A percentile compares a stretch with the other conserved stretches of the same genome.
phyloP scores from a whole-genome alignment of 1,140 invertebrate genomes.

The Glossosoma conforme region DNA sequence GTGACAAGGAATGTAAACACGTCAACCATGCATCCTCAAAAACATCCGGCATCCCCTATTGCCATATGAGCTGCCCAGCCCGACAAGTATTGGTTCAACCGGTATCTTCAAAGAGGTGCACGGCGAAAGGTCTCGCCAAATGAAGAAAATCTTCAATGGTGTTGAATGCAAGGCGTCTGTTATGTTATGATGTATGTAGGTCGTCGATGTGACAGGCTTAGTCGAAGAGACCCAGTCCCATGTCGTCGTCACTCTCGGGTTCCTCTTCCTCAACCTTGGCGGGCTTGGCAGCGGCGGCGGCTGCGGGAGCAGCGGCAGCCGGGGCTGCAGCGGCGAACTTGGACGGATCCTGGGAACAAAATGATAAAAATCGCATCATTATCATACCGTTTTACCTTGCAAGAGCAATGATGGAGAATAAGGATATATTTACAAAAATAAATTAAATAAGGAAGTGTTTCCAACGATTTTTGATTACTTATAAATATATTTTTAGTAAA shows the following conservation, averaged over 20 bases:
- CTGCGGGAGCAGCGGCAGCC: constrained; percentile 57
- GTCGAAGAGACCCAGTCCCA: constrained; percentile 96
- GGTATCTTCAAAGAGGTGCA: neutral
- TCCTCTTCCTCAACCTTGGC: constrained; percentile 72
- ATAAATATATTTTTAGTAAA: no score
- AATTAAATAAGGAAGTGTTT: no score
- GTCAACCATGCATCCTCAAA: no score
- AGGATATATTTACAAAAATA: no score
- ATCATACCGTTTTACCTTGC: no score
- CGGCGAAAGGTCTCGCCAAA: neutral
- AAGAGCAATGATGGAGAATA: no score
- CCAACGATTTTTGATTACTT: no score
- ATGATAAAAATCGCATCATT: constrained; percentile 35
- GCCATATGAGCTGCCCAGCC: constrained; percentile 30
- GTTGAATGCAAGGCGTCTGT: neutral
- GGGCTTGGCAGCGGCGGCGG: constrained; percentile 53
- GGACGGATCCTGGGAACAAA: constrained; percentile 79
- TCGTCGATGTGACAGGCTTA: constrained; percentile 56
- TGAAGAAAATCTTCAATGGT: no score
- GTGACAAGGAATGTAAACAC: no score
- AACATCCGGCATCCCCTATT: constrained; percentile 11
- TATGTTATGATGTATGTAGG: neutral
- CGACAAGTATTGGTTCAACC: constrained; percentile 27
- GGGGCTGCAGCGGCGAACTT: constrained; percentile 76
- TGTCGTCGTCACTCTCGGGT: constrained; percentile 83